Conservation (phyloP, 2,113 vertebrate species). For the Tyto alba region DNA sequence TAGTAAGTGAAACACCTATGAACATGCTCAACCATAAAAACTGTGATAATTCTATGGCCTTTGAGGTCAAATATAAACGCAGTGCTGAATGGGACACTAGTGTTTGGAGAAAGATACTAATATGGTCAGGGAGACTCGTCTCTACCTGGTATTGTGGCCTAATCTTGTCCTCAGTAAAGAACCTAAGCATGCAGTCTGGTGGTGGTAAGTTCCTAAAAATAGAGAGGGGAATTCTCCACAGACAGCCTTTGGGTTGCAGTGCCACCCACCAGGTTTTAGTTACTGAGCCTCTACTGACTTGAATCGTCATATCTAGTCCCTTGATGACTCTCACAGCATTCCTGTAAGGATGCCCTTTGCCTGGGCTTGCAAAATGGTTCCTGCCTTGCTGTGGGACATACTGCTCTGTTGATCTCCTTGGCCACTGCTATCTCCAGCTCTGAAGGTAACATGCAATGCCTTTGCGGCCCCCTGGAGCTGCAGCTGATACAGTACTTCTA, state of each 20-base stretch:
- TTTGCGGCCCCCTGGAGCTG: background rate
- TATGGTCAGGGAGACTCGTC: background rate
- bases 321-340: background rate
- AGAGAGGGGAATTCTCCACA: background rate
- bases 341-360: background rate
- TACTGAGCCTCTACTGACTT: background rate
- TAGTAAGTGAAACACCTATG: background rate
- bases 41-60: background rate
- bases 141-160: background rate
- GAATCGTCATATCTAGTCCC: background rate
- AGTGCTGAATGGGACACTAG: background rate
- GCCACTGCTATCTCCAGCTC: background rate
- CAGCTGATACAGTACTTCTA: background rate
- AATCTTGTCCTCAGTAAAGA: background rate
- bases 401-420: background rate
- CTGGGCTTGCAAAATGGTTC: background rate
- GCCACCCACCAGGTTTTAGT: background rate
- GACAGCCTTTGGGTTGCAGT: background rate
- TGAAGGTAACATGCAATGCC: background rate
- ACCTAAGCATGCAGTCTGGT: background rate
- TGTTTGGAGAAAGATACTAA: background rate
- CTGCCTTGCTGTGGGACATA: background rate
- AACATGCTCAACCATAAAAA: background rate
- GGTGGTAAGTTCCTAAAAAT: background rate
- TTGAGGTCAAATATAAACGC: background rate